A percentile compares a stretch with the other conserved stretches of the same genome.
These are phyloP conservation scores for Lepeophtheirus salmonis DNA, from an alignment of 1,140 invertebrate species.

Conservation along the genomic window DNA sequence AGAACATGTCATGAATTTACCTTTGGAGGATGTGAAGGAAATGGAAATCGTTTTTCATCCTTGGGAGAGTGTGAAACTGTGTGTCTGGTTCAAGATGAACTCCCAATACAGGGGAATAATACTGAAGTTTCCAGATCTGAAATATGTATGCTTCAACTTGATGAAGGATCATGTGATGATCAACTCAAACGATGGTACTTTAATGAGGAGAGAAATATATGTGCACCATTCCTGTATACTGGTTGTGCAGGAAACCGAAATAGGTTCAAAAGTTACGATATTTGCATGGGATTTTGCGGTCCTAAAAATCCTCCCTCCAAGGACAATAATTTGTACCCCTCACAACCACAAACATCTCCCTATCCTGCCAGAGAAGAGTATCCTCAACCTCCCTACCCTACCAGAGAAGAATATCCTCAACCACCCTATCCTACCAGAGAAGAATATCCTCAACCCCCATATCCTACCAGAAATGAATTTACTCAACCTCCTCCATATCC, in stretches of 20 bases:
- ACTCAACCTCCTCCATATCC: background rate
- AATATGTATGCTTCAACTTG: conserved; percentile 55
- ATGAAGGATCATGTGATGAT: conserved; percentile 57
- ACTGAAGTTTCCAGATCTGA: conserved; percentile 3
- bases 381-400: background rate
- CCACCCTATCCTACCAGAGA: background rate
- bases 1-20: conserved; percentile 51
- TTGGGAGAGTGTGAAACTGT: conserved; percentile 56
- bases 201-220: background rate
- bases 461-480: too few species aligned
- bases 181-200: conserved; percentile 40
- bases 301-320: background rate
- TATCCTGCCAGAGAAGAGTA: background rate
- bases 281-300: conserved; percentile 35
- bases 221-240: conserved; percentile 11
- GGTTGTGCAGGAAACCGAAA: conserved; percentile 17
- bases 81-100: conserved; percentile 60
- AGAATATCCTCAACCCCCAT: background rate
- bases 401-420: background rate
- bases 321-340: background rate
- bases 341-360: background rate
- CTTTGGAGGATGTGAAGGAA: conserved; percentile 48
- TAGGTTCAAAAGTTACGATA: conserved; percentile 32
- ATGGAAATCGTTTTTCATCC: conserved; percentile 65
- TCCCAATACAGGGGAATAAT: conserved; percentile 35